phyloP scores from a whole-genome alignment of 2,888 invertebrate species.

The Rosalia funebris region DNA sequence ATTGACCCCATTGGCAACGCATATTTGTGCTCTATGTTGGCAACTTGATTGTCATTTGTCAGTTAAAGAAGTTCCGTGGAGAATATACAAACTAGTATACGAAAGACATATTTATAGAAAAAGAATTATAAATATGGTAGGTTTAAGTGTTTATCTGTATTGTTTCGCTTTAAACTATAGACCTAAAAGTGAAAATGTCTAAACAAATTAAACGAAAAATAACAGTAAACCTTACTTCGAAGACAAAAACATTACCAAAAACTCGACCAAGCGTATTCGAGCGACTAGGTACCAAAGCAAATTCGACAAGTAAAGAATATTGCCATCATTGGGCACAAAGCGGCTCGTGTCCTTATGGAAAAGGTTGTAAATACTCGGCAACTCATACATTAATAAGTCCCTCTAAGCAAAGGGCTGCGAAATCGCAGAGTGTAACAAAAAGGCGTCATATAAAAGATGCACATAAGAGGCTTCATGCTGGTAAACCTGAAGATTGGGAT shows the following conservation, averaged over 20 bases:
- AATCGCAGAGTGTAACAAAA: slow-evolving; percentile 67
- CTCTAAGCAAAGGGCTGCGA: slow-evolving; percentile 76
- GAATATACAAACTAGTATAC: too few relatives aligned
- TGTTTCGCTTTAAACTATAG: slow-evolving; percentile 28
- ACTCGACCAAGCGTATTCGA: slow-evolving; percentile 84
- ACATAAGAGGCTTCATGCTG: slow-evolving; percentile 50
- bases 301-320: slow-evolving; percentile 67
- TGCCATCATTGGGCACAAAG: slow-evolving; percentile 82
- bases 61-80: too few relatives aligned
- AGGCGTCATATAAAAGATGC: slow-evolving; percentile 53
- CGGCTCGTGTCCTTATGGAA: slow-evolving; percentile 82
- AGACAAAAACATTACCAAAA: slow-evolving; percentile 67
- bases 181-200: slow-evolving; percentile 66
- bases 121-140: slow-evolving; percentile 42
- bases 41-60: too few relatives aligned
- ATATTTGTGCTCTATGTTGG: too few relatives aligned
- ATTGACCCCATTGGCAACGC: too few relatives aligned
- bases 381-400: slow-evolving; percentile 81
- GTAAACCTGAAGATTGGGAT: slow-evolving; percentile 74
- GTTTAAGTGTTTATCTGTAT: slow-evolving; percentile 35
- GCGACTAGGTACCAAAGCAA: slow-evolving; percentile 80
- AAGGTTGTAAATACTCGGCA: slow-evolving; percentile 79
- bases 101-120: too few relatives aligned
- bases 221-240: slow-evolving; percentile 74
- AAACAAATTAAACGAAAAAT: slow-evolving; percentile 81